Conservation (phyloP, 2,888 invertebrate species). For the Hirtodrosophila duncani region DNA sequence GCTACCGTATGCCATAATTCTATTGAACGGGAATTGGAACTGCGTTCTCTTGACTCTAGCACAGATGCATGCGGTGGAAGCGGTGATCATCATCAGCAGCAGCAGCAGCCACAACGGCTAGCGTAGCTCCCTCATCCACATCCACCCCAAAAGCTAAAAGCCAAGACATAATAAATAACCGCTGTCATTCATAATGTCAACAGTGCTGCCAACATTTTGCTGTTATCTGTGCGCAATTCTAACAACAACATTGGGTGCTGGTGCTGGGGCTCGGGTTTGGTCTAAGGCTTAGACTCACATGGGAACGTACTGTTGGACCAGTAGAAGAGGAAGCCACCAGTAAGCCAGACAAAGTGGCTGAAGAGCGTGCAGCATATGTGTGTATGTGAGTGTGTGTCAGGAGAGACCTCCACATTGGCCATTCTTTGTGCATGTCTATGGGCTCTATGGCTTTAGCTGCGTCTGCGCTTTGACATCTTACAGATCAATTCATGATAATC, state of each 20-base stretch:
- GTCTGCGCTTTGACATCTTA: constrained; percentile 75
- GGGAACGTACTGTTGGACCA: constrained; percentile 8
- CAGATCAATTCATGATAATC: constrained; percentile 77
- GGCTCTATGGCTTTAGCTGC: constrained; percentile 42
- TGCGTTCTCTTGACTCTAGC: too few relatives aligned
- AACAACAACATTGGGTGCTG: constrained; percentile 60
- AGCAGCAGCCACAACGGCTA: too few relatives aligned
- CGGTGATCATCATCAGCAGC: too few relatives aligned
- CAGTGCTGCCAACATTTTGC: constrained; percentile 72
- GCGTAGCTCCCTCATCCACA: neutral
- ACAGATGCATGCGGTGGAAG: too few relatives aligned
- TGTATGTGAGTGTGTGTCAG: constrained; percentile 7
- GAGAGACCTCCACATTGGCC: constrained; percentile 50
- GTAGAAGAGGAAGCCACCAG: constrained; percentile 25
- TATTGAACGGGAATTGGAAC: too few relatives aligned
- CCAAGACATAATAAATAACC: constrained; percentile 71
- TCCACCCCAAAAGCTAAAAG: constrained; percentile 15
- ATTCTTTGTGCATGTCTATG: constrained; percentile 58
- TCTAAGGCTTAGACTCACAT: constrained; percentile 14
- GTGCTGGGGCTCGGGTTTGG: neutral
- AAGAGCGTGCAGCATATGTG: constrained; percentile 49
- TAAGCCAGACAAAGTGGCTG: constrained; percentile 54
- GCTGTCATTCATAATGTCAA: constrained; percentile 72
- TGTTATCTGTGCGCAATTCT: constrained; percentile 67
- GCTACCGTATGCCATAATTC: too few relatives aligned